A percentile compares a stretch with the other conserved stretches of the same genome.
Evolutionary conservation across 92 coral and sea anemone genomes (phyloP).

Genomic region (Muricea muricata): DNA sequence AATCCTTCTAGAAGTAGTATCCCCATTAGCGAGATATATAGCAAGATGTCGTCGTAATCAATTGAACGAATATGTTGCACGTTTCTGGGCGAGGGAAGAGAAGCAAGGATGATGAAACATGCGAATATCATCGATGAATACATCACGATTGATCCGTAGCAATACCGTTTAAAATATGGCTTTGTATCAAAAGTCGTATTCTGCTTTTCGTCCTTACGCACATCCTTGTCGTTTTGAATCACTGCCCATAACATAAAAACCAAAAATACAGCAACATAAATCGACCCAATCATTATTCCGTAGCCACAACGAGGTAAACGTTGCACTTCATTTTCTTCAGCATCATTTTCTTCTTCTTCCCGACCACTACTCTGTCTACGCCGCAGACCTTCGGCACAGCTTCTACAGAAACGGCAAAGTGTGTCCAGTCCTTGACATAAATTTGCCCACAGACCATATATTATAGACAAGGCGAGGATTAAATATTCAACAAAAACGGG

Average conservation of each 20-base stretch:
- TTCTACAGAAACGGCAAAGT: not conserved
- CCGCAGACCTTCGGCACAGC: not conserved
- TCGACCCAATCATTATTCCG: not conserved
- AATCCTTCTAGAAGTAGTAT: conserved; percentile 9
- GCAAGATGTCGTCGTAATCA: not conserved
- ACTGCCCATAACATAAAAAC: not conserved
- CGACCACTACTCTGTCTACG: not conserved
- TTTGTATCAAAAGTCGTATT: not conserved
- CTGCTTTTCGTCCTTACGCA: too few relatives aligned
- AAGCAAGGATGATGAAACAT: conserved; percentile 4
- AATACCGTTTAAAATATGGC: not conserved
- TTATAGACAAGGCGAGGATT: not conserved
- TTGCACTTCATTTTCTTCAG: not conserved
- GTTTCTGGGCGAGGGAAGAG: not conserved
- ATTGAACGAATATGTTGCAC: not conserved
- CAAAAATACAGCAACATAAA: not conserved
- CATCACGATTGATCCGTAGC: not conserved
- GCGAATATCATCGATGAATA: not conserved
- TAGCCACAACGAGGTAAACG: not conserved
- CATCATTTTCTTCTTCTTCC: not conserved
- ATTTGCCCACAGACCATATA: not conserved
- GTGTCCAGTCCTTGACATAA: not conserved
- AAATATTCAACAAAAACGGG: not conserved
- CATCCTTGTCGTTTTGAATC: not conserved
- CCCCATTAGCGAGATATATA: not conserved